These are phyloP conservation scores for Dipodomys merriami DNA, from an alignment of 2,113 vertebrate genomes.

Conservation along the genomic window DNA sequence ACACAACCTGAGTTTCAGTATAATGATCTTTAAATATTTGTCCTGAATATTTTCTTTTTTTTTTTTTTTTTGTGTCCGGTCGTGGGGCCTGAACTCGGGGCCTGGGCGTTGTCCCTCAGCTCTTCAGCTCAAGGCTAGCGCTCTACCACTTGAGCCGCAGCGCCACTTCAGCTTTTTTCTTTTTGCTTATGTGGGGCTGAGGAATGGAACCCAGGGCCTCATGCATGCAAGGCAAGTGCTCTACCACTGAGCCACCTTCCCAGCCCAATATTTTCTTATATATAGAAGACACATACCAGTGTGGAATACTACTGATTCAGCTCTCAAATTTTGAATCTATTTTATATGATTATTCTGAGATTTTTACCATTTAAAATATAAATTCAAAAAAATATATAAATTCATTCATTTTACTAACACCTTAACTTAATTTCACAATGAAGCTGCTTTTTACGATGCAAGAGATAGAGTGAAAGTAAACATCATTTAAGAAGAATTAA, in stretches of 20 bases:
- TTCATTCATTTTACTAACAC: not conserved
- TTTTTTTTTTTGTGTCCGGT: too few species aligned
- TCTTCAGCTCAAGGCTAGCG: too few species aligned
- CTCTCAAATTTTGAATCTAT: not conserved
- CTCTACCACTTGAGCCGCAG: too few species aligned
- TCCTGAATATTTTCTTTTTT: too few species aligned
- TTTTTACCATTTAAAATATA: not conserved
- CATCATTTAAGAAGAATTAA: constrained; percentile 44
- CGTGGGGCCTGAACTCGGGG: not conserved
- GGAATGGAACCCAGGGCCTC: too few species aligned
- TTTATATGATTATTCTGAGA: constrained; percentile 19
- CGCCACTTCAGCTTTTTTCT: too few species aligned
- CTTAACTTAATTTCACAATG: not conserved
- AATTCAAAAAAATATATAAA: constrained; percentile 6
- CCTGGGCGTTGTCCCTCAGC: too few species aligned
- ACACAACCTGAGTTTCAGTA: not conserved
- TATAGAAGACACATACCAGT: not conserved
- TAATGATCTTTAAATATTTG: not conserved
- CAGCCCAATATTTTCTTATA: not conserved
- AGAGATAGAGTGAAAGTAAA: not conserved
- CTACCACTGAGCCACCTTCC: too few species aligned
- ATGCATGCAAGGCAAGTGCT: too few species aligned
- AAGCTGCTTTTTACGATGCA: not conserved
- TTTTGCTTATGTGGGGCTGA: too few species aligned
- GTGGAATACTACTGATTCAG: not conserved